Conservation (phyloP, 2,113 vertebrate species). For the Nanorana parkeri region DNA sequence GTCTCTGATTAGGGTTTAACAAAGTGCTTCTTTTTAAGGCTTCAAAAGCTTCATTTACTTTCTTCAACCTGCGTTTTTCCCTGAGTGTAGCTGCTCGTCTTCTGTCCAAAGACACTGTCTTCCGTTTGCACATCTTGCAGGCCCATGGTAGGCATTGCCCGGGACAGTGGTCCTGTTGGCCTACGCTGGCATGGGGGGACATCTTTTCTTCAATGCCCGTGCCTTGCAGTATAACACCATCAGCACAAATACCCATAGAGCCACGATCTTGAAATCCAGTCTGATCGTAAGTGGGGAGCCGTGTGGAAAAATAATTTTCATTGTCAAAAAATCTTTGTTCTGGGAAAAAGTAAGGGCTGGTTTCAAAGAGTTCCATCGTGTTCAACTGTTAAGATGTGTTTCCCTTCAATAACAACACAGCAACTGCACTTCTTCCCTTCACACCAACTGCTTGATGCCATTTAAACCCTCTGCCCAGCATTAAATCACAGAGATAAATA, state of each 20-base stretch:
- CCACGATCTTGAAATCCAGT: slow-evolving; percentile 83
- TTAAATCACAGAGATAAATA: slow-evolving; percentile 99
- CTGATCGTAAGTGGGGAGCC: slow-evolving; percentile 83
- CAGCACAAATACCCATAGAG: slow-evolving; percentile 81
- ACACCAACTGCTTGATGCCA: slow-evolving; percentile 90
- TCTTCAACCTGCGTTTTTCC: slow-evolving; percentile 94
- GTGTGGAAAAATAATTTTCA: slow-evolving; percentile 87
- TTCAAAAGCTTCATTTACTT: slow-evolving; percentile 98
- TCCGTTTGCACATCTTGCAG: slow-evolving; percentile 94
- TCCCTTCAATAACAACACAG: slow-evolving; percentile 71
- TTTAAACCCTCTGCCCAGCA: slow-evolving; percentile 97
- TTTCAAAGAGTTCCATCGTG: slow-evolving; percentile 97
- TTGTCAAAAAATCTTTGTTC: slow-evolving; percentile 96
- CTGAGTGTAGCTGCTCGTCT: slow-evolving; percentile 90
- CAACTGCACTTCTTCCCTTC: slow-evolving; percentile 79
- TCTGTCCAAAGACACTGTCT: slow-evolving; percentile 92
- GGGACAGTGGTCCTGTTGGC: slow-evolving; percentile 83
- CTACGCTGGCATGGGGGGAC: slow-evolving; percentile 75
- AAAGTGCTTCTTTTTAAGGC: slow-evolving; percentile 95
- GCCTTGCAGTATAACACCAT: slow-evolving; percentile 69
- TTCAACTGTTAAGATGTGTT: slow-evolving; percentile 60
- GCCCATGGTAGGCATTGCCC: slow-evolving; percentile 97
- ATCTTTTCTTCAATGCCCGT: slow-evolving; percentile 85
- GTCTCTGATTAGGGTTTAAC: slow-evolving; percentile 96
- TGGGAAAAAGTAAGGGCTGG: slow-evolving; percentile 94